These are phyloP conservation scores for Epizoanthus scotinus DNA, from an alignment of 92 coral and sea anemone genomes.

Conservation along the genomic window DNA sequence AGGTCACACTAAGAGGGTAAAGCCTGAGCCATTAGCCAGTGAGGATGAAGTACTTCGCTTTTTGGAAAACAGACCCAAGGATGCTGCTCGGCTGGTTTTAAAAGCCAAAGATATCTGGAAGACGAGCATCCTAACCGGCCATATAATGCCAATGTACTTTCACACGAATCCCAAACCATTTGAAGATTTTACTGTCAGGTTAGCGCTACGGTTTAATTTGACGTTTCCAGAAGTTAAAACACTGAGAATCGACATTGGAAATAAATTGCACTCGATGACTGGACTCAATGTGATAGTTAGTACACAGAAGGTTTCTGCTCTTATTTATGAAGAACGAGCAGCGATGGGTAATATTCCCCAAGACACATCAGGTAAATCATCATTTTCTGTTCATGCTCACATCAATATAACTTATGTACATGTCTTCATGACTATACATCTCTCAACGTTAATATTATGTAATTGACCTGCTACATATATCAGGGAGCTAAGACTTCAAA, in stretches of 20 bases:
- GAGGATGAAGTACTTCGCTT: conserved; percentile 9
- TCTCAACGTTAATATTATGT: too few species aligned
- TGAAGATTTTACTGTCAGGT: neutral
- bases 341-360: too few species aligned
- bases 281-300: neutral
- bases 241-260: neutral
- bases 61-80: conserved; percentile 4
- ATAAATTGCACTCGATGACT: neutral
- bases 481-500: too few species aligned
- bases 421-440: too few species aligned
- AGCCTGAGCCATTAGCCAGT: neutral
- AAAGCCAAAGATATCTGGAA: conserved; percentile 12
- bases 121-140: neutral
- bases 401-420: too few species aligned
- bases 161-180: neutral
- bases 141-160: neutral
- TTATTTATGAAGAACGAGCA: neutral
- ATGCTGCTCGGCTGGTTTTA: neutral
- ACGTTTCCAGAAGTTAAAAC: neutral
- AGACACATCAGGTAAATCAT: too few species aligned
- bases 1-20: neutral
- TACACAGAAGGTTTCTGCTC: neutral
- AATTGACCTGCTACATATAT: too few species aligned
- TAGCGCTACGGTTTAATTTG: neutral
- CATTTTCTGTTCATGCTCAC: too few species aligned